Evolutionary conservation across 2,797 vertebrate species (phyloP), one percentile per base, ranked within the genome.

Genomic region (Esox masquinongy): DNA sequence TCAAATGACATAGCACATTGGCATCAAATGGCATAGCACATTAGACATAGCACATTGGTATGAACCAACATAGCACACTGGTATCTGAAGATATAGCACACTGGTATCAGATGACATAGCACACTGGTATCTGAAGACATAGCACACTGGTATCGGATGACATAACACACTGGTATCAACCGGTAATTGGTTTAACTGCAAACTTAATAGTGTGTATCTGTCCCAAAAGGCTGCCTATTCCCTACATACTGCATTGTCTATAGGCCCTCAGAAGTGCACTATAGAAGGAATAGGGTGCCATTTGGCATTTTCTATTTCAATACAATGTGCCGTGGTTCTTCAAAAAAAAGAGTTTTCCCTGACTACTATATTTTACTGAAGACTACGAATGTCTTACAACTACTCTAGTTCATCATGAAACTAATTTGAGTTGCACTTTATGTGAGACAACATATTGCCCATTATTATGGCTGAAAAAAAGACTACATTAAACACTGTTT

Each of bases 361-460:
- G 19, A 8, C 39, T 43, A 36, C 43, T 24, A 8, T 84, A 19
- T 84, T 87, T 89, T 85, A 87, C 87, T 76, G 83, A 80, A 79
- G 82, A 85, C 64, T 83, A 89, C 88, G 85, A 90, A 89, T 88
- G 88, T 87, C 79, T 89, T 85, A 90, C 91, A 92, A 90, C 90
- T 85, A 86, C 85, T 90, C 84, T 87, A 85, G 83, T 91, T 81
- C 88, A 79, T 90, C 85, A 89, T 91, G 87, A 87, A 91, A 90
- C 90, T 88, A 81, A 79, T 91, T 91, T 92, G 79, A 88, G 91
- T 91, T 90, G 91, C 91, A 92, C 92, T 92, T 92, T 92, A 91
- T 78, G 29, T 83, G 34, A 73, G 79, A 87, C 81, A 72, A 88
- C 82, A 72, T 75, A 34, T 86, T 85, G 71, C 80, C 79, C 76